Evolutionary conservation across 2,113 vertebrate species (phyloP), one percentile per base, ranked within the genome.

Genomic region (Bufo bufo): DNA sequence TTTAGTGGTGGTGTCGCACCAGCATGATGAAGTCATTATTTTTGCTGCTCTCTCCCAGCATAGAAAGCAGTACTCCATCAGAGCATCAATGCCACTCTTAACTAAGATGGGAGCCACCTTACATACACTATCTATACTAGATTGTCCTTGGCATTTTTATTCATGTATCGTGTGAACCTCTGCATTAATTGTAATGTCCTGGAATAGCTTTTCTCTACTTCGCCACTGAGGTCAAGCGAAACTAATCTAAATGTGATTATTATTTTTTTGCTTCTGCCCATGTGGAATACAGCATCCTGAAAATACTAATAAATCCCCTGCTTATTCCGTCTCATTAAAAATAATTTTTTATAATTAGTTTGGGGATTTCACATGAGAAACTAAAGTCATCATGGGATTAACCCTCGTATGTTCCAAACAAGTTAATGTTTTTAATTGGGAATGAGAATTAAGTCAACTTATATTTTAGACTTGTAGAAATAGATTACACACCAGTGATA

Each of bases 321-420:
- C 47, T 49, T 66, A 50, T 82, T 69, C 19, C 23, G 14, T 69
- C 20, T 83, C 49, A 50, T 69, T 52, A 50, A 47, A 83, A 3
- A 11, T 80, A 23, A 79, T 58, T 9, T 58, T 45, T 49, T 66
- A 50, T 83, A 83, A 83, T 83, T 50, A 83, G 63, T 83, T 45
- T 65, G 11, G 45, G 45, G 81, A 82, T 49, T 82, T 82, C 20
- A 82, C 12, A 19, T 47, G 43, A 58, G 61, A 66, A 52, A 80
- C 49, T 23, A 83, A 59, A 69, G 13, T 19, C 20, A 83, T 69
- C 6, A 50, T 52, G 61, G 19, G 47, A 52, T 66, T 50, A 82
- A 47, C 58, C 4, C 4, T 58, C 20, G 17, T 33, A 33, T 43
- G 23, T 80, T 43, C 17, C 19, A 45, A 33, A 23, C 10, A 69